Conservation (phyloP, 2,888 invertebrate species). For the Plemyria rubiginata region DNA sequence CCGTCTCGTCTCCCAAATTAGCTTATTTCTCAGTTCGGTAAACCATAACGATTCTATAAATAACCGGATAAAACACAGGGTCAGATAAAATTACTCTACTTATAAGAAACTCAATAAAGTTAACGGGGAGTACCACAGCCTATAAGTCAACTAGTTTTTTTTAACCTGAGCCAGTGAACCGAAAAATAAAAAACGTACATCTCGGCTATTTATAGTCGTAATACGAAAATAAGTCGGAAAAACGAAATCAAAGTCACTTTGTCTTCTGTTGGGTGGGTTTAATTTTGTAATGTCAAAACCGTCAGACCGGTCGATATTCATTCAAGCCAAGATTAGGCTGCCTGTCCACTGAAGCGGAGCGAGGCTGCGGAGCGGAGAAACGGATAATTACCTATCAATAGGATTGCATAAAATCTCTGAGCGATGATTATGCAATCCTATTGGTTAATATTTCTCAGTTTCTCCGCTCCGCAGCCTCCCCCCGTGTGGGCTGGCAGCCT, state of each 20-base stretch:
- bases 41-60: constrained; percentile 25
- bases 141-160: constrained; percentile 1
- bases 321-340: too few relatives aligned
- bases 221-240: constrained; percentile 24
- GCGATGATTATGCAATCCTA: too few relatives aligned
- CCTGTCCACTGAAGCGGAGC: too few relatives aligned
- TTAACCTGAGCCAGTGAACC: constrained; percentile 19
- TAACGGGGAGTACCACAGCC: neutral
- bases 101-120: constrained; percentile 1
- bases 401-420: too few relatives aligned
- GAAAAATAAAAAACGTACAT: constrained; percentile 8
- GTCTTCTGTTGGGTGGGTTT: constrained; percentile 15
- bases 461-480: too few relatives aligned
- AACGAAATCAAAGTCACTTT: constrained; percentile 27
- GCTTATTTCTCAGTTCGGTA: constrained; percentile 24
- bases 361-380: too few relatives aligned
- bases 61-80: constrained; percentile 23
- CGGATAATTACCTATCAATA: too few relatives aligned
- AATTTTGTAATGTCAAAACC: too few relatives aligned
- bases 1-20: constrained; percentile 17
- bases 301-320: too few relatives aligned
- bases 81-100: constrained; percentile 12
- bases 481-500: too few relatives aligned
- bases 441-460: too few relatives aligned
- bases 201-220: constrained; percentile 19